A percentile compares a stretch with the other conserved stretches of the same genome.
Evolutionary conservation across 2,888 invertebrate species (phyloP).

Genomic region (Pherbina coryleti): DNA sequence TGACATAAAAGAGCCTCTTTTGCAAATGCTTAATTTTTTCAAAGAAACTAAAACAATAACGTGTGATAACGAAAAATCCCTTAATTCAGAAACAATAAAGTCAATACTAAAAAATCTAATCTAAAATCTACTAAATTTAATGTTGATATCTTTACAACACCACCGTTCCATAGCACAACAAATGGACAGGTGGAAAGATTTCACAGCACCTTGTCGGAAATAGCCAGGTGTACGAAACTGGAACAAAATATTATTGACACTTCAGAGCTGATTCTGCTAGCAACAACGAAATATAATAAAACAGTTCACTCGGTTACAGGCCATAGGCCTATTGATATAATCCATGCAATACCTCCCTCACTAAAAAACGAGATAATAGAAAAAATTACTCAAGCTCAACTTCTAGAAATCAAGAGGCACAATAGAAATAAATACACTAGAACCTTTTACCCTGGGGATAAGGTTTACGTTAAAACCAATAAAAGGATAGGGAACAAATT

Average conservation of each 20-base stretch:
- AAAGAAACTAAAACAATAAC: background rate
- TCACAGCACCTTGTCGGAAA: slow-evolving; percentile 26
- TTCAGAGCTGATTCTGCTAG: slow-evolving; percentile 33
- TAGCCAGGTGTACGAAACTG: slow-evolving; percentile 13
- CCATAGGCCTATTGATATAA: slow-evolving; percentile 9
- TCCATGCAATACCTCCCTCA: slow-evolving; percentile 8
- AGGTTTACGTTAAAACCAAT: slow-evolving; percentile 18
- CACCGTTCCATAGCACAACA: slow-evolving; percentile 18
- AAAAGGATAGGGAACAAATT: background rate
- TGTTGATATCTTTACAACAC: slow-evolving; percentile 9
- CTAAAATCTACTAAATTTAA: no score
- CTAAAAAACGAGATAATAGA: slow-evolving; percentile 11
- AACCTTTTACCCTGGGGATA: slow-evolving; percentile 1
- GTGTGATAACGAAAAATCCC: slow-evolving; percentile 5
- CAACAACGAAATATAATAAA: slow-evolving; percentile 42
- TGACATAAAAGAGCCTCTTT: slow-evolving; percentile 19
- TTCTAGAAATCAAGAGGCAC: no score
- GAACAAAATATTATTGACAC: slow-evolving; percentile 7
- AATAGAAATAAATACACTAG: slow-evolving; percentile 1
- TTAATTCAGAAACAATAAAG: slow-evolving; percentile 13
- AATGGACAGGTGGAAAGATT: slow-evolving; percentile 28
- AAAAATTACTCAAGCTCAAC: no score
- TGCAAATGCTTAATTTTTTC: background rate
- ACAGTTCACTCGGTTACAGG: slow-evolving; percentile 37
- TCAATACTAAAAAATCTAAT: slow-evolving; percentile 11